Base-by-base conservation (phyloP, 2,888 invertebrate species). In the Nymphalis polychloros region DNA sequence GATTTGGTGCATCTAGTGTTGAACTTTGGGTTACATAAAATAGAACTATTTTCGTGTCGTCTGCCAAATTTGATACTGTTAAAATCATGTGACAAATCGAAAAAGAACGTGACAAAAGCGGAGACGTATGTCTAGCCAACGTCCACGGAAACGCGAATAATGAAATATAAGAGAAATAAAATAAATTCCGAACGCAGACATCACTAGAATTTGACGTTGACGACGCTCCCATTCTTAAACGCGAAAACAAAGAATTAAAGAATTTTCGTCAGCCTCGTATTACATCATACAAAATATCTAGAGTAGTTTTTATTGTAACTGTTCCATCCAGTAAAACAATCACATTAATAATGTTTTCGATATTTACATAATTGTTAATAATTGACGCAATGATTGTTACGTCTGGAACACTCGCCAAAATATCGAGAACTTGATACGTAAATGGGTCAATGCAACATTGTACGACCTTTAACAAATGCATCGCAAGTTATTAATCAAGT, bases 401-500 rank as follows among this genome's bases (percentile, higher is more conserved):
- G 91, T 91, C 91, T 92, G 87, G 81, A 74, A 71, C 76, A 74
- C 78, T 81, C 85, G 89, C 86, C 90, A 88, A 88, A 90, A 90
- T 88, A 89, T 79, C 76, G 80, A 78, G 81, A 81, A 80, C 78
- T 76, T 76, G 79, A 76, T 67, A 75, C 78, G 76, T 81, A 89
- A 85, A 88, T 89, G 84, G 89, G 90, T 89, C 89, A 89, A 74
- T 74, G 89, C 90, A 89, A 92, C 90, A 86, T 82, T 86, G 91
- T 90, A 74, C 82, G 78, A 85, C 85, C 86, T 85, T 81, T 83
- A 71, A 76, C 81, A 81, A 82, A 81, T 84, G 76, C 81, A 82
- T 83, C 84, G 81, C 81, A 53, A 75, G 87, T 86, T 68, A 65
- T 69, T 64, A 69, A 69, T 69, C 68, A 69, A 69, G 74, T 88